A percentile compares a stretch with the other conserved stretches of the same genome.
Evolutionary conservation across 2,797 vertebrate species (phyloP).

Genomic region (Enteromius mattozi): DNA sequence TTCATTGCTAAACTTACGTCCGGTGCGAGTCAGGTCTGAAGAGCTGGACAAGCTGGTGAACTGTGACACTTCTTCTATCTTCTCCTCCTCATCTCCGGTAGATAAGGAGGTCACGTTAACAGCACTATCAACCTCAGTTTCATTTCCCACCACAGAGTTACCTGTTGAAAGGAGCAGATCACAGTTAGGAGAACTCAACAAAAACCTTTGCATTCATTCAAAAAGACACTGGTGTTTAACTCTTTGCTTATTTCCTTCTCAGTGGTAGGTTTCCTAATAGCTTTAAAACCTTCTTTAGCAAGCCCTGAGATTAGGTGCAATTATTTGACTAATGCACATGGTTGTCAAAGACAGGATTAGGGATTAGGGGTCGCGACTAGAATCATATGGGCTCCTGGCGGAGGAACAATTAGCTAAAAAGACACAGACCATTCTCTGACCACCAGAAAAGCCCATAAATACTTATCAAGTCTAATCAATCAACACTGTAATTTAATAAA

Average conservation of each 20-base stretch:
- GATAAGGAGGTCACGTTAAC: constrained; percentile 70
- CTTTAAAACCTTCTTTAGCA: constrained; percentile 65
- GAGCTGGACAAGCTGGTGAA: constrained; percentile 61
- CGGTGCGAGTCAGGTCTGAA: constrained; percentile 64
- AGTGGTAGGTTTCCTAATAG: constrained; percentile 51
- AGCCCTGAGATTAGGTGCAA: constrained; percentile 71
- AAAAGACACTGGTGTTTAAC: background rate
- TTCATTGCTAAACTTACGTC: constrained; percentile 66
- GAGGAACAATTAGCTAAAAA: constrained; percentile 31
- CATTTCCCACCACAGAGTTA: constrained; percentile 63
- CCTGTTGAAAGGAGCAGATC: constrained; percentile 64
- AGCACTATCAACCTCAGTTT: constrained; percentile 62
- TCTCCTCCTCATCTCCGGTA: constrained; percentile 64
- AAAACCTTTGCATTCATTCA: background rate
- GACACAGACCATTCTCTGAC: background rate
- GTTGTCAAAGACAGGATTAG: constrained; percentile 71
- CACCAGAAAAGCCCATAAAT: background rate
- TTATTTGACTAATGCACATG: constrained; percentile 77
- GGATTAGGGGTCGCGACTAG: constrained; percentile 69
- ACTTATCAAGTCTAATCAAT: background rate
- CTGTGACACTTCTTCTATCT: constrained; percentile 61
- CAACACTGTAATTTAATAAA: background rate
- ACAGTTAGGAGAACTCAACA: background rate
- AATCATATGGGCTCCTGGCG: constrained; percentile 39
- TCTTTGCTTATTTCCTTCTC: constrained; percentile 50